Conservation (phyloP, 2,888 invertebrate genomes). For the Tinea semifulvella region DNA sequence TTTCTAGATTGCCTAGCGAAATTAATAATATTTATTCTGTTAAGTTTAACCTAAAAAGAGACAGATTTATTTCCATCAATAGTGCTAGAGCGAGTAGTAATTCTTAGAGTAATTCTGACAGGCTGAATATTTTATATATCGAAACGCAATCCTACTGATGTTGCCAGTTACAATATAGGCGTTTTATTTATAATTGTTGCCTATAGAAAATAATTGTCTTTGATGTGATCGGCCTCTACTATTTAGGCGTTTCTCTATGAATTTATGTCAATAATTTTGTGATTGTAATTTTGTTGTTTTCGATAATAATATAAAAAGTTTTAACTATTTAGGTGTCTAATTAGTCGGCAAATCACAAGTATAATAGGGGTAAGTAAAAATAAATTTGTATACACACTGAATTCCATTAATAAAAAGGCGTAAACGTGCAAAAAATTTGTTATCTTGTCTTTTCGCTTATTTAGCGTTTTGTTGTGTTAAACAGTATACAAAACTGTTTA, state of each 20-base stretch:
- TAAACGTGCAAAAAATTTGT: neutral
- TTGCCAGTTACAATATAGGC: neutral
- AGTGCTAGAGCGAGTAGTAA: too few species aligned
- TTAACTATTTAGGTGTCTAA: neutral
- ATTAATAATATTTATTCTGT: too few species aligned
- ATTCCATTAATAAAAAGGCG: neutral
- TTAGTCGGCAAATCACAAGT: neutral
- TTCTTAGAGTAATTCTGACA: too few species aligned
- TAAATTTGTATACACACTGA: neutral
- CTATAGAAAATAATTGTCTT: too few species aligned
- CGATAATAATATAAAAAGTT: neutral
- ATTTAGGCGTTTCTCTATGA: neutral
- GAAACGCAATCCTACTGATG: too few species aligned
- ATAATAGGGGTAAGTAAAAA: neutral
- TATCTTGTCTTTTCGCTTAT: neutral
- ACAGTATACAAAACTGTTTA: slow-evolving; percentile 5
- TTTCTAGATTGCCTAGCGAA: too few species aligned
- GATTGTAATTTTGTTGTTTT: neutral
- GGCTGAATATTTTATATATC: too few species aligned
- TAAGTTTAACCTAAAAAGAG: too few species aligned
- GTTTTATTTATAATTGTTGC: too few species aligned
- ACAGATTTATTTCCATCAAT: too few species aligned
- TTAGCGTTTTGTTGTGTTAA: slow-evolving; percentile 14
- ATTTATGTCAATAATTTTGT: slow-evolving; percentile 3
- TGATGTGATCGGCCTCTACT: too few species aligned